Base-by-base conservation (phyloP, 2,888 invertebrate species). In the Zelleria hepariella region DNA sequence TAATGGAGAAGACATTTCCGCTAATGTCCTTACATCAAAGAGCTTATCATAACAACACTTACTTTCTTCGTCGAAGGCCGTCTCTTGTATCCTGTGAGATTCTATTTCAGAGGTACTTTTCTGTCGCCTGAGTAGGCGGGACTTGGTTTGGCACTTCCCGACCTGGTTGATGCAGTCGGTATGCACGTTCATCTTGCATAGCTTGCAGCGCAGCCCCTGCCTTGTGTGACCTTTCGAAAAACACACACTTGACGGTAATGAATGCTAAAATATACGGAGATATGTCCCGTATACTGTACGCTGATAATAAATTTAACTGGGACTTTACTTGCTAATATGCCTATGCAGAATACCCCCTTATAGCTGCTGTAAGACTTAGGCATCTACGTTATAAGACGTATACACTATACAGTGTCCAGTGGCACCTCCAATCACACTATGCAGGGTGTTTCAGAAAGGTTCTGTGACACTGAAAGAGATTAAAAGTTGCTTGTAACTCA, bases 121-220 rank as follows among this genome's bases (percentile, higher is more conserved):
- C 85, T 97, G 97, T 58, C 97, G 90, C 64, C 97, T 92, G 62
- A 97, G 89, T 59, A 97, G 91, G 59, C 94, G 91, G 24, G 95
- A 94, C 80, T 96, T 96, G 18, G 95, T 94, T 76, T 96, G 96
- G 77, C 97, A 97, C 75, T 93, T 94, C 62, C 93, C 93, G 20
- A 94, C 93, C 70, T 94, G 93, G 10, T 95, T 93, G 82, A 95
- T 93, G 84, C 97, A 97, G 80, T 97, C 96, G 53, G 94, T 92
- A 84, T 97, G 97, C 59, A 96, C 94, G 82, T 97, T 97, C 86
- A 95, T 92, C 84, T 97, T 97, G 84, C 97, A 97, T 64, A 96
- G 91, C 60, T 96, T 92, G 80, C 97, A 97, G 65, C 96, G 94
- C 60, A 97, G 86, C 18, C 97, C 97, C 84, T 97, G 97, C 55